Base-by-base conservation (phyloP, 2,797 vertebrate genomes). In the Gorsachius magnificus region DNA sequence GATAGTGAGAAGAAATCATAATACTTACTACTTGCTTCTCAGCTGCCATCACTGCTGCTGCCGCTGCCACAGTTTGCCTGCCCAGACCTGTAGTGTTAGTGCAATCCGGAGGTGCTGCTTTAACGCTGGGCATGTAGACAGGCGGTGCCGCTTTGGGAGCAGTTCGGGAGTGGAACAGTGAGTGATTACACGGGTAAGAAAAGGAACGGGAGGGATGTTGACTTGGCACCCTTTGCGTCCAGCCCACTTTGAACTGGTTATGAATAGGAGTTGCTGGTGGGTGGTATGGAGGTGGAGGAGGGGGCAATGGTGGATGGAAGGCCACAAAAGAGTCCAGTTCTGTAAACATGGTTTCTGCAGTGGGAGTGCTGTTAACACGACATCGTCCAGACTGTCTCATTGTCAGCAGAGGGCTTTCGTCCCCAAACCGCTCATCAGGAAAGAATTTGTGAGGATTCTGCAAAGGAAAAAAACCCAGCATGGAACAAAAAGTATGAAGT, bases 391-490 rank as follows among this genome's bases (percentile, higher is more conserved):
- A 98, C 98, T 99, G 99, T 77, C 99, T 99, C 97, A 99, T 80
- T n/a, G 99, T 99, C 97, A 99, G 98, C 79, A 99, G 99, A 0
- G 99, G 99, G 98, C 99, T 99, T 98, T 99, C 99, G 3, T 99
- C 99, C 91, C 99, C 99, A 94, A 99, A 99, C 35, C 99, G 98
- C 95, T 99, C 99, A 66, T 99, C 99, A 5, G 99, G 99, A 97
- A 99, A 99, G 98, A 99, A 99, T 97, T 99, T 99, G 98, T 99
- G 99, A 31, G 99, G 99, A 97, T 99, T 99, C 99, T 99, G 97
- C 91, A 95, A 93, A 65, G 87, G 31, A 70, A 68, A 75, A 75
- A 91, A 22, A 36, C 3, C 3, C 93, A 60, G 56, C n/a, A 69
- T 36, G 36, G 87, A 84, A 83, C 53, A 56, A 64, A 43, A 81